Evolutionary conservation across 2,113 vertebrate species (phyloP), one percentile per base, ranked within the genome.

Genomic region (Potamarius usumacintae): DNA sequence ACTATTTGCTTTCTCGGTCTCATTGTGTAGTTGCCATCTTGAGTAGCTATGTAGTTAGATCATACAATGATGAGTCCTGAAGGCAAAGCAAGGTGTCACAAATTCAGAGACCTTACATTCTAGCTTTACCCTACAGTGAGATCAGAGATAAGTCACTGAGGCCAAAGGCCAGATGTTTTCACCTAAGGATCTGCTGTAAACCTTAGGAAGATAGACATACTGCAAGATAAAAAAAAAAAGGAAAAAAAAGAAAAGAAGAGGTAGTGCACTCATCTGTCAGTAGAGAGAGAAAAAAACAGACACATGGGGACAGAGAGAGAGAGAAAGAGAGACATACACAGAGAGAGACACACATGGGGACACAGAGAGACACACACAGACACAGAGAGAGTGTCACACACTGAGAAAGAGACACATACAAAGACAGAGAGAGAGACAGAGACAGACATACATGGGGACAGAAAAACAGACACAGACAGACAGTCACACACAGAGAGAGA

Each of bases 91-190:
- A 18, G 5, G 4, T 12, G 5, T 52, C 0, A 0, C 11, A 77
- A 50, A 53, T 78, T n/a, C 42, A 67, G 52, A 82, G 69, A 55
- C 53, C 77, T 48, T n/a, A 25, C 65, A 52, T 50, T 80, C 52
- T 72, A 71, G 55, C 77, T 20, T 72, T 30, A 48, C 63, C 7
- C 25, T 42, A 10, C 1, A 83, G 25, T 53, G 63, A 69, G 50
- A 69, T 84, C 63, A 84, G 34, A 84, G 27, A n/a, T 42, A 71
- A 72, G 72, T 20, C 50, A 42, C 8, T 74, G 42, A 69, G n/a
- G 60, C 77, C 72, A 67, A 18, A 15, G 71, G 6, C 52, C 60
- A 72, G 62, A 30, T 20, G 65, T 62, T 71, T 78, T 30, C 4
- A 34, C 42, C 62, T 55, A 25, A 53, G 7, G 42, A 65, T 69